Evolutionary conservation across 2,888 invertebrate species (phyloP).

Genomic region (Nymphalis c-album): DNA sequence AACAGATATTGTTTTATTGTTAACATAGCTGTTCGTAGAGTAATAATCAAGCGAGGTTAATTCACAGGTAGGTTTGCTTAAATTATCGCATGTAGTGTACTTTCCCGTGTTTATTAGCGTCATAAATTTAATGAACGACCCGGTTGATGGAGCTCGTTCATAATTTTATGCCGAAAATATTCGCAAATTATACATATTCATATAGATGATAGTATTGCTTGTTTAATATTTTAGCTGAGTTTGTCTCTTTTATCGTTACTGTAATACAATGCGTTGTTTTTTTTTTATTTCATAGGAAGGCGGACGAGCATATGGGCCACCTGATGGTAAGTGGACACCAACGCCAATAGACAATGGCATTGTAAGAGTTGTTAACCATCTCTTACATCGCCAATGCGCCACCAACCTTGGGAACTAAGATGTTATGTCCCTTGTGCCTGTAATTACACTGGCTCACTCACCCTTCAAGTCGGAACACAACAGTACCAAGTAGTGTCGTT

Average conservation of each 20-base stretch:
- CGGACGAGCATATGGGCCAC: no score
- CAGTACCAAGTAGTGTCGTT: no score
- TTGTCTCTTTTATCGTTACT: constrained; percentile 3
- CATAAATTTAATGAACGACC: constrained; percentile 58
- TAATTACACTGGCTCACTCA: no score
- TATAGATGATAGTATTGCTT: constrained; percentile 27
- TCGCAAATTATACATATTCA: constrained; percentile 34
- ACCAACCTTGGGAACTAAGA: no score
- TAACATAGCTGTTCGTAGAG: constrained; percentile 14
- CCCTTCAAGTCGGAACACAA: no score
- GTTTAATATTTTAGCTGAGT: constrained; percentile 24
- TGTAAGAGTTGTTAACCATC: no score
- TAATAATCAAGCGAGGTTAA: constrained; percentile 36
- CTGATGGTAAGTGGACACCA: no score
- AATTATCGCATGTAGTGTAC: constrained; percentile 44
- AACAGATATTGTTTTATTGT: constrained; percentile 5
- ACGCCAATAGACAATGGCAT: no score
- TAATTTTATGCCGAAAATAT: constrained; percentile 41
- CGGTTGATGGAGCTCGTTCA: constrained; percentile 39
- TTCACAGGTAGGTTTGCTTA: constrained; percentile 36
- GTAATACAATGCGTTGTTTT: neutral
- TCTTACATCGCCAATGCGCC: no score
- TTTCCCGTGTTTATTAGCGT: constrained; percentile 53
- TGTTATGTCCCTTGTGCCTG: no score
- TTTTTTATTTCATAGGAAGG: no score